Base-by-base conservation (phyloP, 1,140 invertebrate species). In the Nylanderia fulva region DNA sequence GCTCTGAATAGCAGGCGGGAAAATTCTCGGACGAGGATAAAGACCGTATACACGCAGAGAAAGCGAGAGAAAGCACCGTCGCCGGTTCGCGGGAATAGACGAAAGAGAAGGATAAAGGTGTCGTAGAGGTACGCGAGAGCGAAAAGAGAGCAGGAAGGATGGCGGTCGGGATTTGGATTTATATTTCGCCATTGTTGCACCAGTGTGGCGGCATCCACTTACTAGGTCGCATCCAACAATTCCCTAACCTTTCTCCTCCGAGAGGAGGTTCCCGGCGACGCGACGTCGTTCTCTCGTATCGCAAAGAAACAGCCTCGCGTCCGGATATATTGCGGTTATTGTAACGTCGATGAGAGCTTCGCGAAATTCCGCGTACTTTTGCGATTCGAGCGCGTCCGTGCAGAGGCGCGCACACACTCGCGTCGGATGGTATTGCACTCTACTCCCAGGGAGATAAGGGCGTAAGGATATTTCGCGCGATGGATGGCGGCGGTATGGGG, bases 321-420 rank as follows among this genome's bases (percentile, higher is more conserved):
- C 74, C 84, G 88, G 88, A 91, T 91, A 90, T 92, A 91, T 91
- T 85, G 87, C 89, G 85, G 89, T 92, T 93, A 93, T 92, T 92
- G 91, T 92, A 92, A 92, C 86, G 87, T 92, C 92, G 90, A 92
- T 90, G 90, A 91, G 91, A 93, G 88, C 90, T 89, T 86, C 86
- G 85, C 72, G 80, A 85, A 88, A 91, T 91, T 91, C 86, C 84
- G 84, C 88, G 85, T 86, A 90, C 88, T 92, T 90, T 68, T 82
- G 72, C 82, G 76, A 86, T 63, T 85, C 69, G 76, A 85, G 76
- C 60, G 76, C 86, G 85, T n/a, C n/a, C 66, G 13, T 13, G 72
- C 48, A 56, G n/a, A n/a, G 18, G 5, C 33, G 6, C 52, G n/a
- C 58, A 63, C 71, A 60, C 75, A 39, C 39, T 63, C 84, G 54